These are phyloP conservation scores for Ellobius talpinus DNA, from an alignment of 2,113 vertebrate species.

Conservation along the genomic window DNA sequence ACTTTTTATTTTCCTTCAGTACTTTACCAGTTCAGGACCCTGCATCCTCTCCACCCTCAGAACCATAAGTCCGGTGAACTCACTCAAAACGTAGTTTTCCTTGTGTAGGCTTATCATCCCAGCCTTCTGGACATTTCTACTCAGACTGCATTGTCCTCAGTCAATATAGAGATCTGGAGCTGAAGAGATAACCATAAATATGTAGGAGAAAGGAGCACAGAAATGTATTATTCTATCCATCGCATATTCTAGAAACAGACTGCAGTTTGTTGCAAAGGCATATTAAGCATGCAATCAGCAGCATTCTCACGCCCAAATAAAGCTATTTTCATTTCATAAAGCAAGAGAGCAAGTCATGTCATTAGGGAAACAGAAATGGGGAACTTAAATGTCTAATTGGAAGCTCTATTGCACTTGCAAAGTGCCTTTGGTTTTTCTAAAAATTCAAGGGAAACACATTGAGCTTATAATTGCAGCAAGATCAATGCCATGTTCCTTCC, in stretches of 20 bases:
- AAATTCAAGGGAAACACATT: slow-evolving; percentile 80
- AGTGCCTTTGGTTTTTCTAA: slow-evolving; percentile 80
- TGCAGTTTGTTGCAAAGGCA: slow-evolving; percentile 60
- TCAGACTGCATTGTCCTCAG: background rate
- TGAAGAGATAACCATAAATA: background rate
- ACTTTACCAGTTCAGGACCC: background rate
- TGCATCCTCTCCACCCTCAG: background rate
- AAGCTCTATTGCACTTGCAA: slow-evolving; percentile 80
- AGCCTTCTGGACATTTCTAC: background rate
- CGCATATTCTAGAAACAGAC: slow-evolving; percentile 11
- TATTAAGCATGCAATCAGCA: slow-evolving; percentile 72
- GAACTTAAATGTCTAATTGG: slow-evolving; percentile 81
- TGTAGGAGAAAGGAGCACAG: background rate
- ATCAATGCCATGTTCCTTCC: slow-evolving; percentile 72
- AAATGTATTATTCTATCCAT: slow-evolving; percentile 50
- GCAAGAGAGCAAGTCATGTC: slow-evolving; percentile 76
- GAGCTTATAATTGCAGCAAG: slow-evolving; percentile 75
- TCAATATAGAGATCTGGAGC: background rate
- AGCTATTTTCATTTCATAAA: slow-evolving; percentile 83
- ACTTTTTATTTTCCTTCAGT: background rate
- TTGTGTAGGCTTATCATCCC: background rate
- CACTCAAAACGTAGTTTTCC: background rate
- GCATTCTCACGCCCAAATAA: slow-evolving; percentile 73
- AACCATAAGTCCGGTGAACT: background rate
- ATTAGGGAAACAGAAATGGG: slow-evolving; percentile 81